Evolutionary conservation across 2,797 vertebrate species (phyloP).

Genomic region (Neosilurus hyrtlii): DNA sequence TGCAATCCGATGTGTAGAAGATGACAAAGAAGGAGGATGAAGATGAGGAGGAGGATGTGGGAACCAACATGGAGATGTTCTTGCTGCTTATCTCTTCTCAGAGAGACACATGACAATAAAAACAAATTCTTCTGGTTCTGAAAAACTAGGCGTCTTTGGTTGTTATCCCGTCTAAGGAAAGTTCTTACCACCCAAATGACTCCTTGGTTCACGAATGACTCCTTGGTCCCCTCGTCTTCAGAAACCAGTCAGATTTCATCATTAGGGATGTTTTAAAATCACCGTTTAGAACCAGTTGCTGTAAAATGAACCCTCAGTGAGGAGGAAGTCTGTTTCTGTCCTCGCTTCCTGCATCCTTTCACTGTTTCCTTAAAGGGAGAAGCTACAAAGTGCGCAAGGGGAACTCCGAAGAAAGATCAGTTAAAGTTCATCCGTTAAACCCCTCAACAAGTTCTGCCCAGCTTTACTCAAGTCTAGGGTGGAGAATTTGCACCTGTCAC

Average conservation of each 20-base stretch:
- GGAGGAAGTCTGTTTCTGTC: background rate
- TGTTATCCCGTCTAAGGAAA: background rate
- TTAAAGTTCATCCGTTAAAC: background rate
- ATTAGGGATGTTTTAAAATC: background rate
- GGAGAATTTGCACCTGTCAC: no score
- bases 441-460: background rate
- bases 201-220: background rate
- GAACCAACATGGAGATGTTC: background rate
- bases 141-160: background rate
- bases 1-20: background rate
- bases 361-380: background rate
- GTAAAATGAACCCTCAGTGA: no score
- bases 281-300: no score
- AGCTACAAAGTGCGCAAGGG: background rate
- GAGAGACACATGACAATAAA: no score
- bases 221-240: background rate
- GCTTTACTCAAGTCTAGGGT: no score
- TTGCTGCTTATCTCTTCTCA: background rate
- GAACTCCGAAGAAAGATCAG: background rate
- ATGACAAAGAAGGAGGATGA: background rate
- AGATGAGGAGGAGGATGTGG: background rate
- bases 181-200: background rate
- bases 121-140: background rate
- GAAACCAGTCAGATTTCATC: background rate
- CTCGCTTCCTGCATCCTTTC: background rate